Conservation (phyloP, 2,888 invertebrate genomes). For the Phlogophora meticulosa region DNA sequence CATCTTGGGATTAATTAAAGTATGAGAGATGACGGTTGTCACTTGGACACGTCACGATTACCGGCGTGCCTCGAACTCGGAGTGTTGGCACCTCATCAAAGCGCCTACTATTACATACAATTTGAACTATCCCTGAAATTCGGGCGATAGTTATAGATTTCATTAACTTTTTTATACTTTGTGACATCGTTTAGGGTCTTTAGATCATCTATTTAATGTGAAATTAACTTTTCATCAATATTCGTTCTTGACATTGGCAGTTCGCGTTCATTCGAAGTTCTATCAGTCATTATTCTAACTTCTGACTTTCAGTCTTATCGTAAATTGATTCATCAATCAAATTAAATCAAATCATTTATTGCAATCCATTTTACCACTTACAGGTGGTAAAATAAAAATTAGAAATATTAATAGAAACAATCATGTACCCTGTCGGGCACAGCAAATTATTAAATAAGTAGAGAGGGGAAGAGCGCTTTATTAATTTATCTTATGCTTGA, state of each 20-base stretch:
- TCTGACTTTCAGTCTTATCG: background rate
- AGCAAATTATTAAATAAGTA: too few relatives aligned
- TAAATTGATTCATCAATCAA: too few relatives aligned
- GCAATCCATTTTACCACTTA: too few relatives aligned
- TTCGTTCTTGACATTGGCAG: background rate
- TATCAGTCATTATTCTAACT: background rate
- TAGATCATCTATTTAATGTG: background rate
- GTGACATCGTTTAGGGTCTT: background rate
- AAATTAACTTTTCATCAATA: background rate
- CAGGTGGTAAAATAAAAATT: too few relatives aligned
- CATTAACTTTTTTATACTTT: slow-evolving; percentile 21
- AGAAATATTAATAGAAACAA: too few relatives aligned
- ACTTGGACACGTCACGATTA: slow-evolving; percentile 42
- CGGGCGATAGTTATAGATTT: slow-evolving; percentile 48
- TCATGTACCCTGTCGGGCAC: too few relatives aligned
- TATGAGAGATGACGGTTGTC: slow-evolving; percentile 46
- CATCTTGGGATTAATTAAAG: slow-evolving; percentile 38
- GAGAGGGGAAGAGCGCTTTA: too few relatives aligned
- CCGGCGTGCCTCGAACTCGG: slow-evolving; percentile 55
- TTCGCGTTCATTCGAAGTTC: background rate
- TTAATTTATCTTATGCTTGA: too few relatives aligned
- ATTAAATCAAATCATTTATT: too few relatives aligned
- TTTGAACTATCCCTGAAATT: slow-evolving; percentile 55
- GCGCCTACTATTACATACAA: slow-evolving; percentile 51
- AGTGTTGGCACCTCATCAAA: slow-evolving; percentile 77